phyloP scores from a whole-genome alignment of 2,888 invertebrate species.

The Syritta pipiens region DNA sequence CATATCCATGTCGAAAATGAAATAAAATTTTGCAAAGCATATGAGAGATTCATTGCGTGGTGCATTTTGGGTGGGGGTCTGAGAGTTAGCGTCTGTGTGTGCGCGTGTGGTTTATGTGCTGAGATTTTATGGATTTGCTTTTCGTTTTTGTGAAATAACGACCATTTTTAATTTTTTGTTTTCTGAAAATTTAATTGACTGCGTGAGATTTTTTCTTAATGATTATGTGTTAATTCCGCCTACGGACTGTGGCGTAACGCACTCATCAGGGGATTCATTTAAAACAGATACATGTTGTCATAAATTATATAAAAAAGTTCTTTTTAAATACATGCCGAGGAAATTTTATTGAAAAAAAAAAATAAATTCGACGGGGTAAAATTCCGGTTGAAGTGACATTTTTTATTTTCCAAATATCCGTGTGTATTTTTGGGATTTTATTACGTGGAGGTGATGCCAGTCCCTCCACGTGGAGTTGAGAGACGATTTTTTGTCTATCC shows the following conservation, averaged over 20 bases:
- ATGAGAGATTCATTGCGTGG: constrained; percentile 11
- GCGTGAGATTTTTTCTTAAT: constrained; percentile 8
- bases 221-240: not conserved
- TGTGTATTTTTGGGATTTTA: no score
- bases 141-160: constrained; percentile 3
- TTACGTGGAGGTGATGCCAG: no score
- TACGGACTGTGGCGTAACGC: not conserved
- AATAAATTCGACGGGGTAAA: no score
- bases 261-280: constrained; percentile 6
- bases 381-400: no score
- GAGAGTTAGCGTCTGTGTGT: not conserved
- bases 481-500: no score
- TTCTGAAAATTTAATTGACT: not conserved
- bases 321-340: no score
- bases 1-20: constrained; percentile 35
- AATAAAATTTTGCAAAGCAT: no score
- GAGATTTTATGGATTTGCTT: not conserved
- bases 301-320: no score
- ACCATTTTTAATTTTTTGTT: not conserved
- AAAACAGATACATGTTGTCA: no score
- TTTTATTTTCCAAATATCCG: no score
- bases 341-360: no score
- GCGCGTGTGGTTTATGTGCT: constrained; percentile 19
- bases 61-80: constrained; percentile 50
- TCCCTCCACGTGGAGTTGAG: no score